Evolutionary conservation across 1,140 invertebrate species (phyloP), one percentile per base, ranked within the genome.

Genomic region (Drosophila kurseongensis): DNA sequence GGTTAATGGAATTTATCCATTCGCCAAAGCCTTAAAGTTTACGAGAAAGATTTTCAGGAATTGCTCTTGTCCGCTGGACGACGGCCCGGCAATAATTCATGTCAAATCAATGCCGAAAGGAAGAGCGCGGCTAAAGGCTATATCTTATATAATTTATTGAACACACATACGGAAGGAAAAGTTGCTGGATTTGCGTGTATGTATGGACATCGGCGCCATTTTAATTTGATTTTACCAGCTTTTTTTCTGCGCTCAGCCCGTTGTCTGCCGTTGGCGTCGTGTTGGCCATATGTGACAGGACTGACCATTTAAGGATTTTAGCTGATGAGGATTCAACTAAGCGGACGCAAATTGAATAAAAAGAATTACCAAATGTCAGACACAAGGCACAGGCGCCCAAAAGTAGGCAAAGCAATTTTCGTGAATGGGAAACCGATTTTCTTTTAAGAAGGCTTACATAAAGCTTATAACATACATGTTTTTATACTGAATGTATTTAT

Each of bases 161-260:
- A 27, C 68, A 62, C 58, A 67, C 73, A 56, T n/a, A 50, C 18
- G 18, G 12, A 27, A 32, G 58, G 23, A 29, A 61, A 56, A 71
- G 66, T 56, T 61, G 41, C 56, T 42, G 35, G 42, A 56, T 52
- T 59, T 69, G 56, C 35, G 48, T 59, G 61, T 54, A 35, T 77
- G 63, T 52, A 58, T 66, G 74, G 71, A 35, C 71, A 68, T 36
- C 75, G 83, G 80, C 84, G 84, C 84, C 84, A 89, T 78, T 89
- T 89, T 89, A 89, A 89, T 80, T 89, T 89, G 84, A 89, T 84
- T 90, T 83, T 73, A 27, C 58, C 44, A 51, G 40, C 47, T 41
- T 51, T 45, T 38, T 62, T 35, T 41, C 52, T 50, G 44, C 38
- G 52, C 55, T n/a, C 36, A n/a, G 36, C 12, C 50, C 50, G 27